phyloP scores from a whole-genome alignment of 2,888 invertebrate species.

The Colletes collaris region DNA sequence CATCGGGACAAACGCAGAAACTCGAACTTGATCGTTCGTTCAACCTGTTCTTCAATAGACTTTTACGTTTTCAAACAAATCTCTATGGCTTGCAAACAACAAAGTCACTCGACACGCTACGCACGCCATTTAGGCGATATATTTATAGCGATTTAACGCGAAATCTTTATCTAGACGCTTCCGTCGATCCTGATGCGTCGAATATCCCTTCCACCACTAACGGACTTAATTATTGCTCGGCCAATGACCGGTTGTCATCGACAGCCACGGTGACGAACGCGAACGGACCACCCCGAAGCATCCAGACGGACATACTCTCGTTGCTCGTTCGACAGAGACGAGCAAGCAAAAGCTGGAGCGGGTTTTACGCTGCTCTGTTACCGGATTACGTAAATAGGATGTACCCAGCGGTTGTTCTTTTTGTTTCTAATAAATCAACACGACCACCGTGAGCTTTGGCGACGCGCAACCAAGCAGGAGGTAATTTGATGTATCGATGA shows the following conservation, averaged over 20 bases:
- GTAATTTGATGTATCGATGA: slow-evolving; percentile 37
- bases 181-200: too few relatives aligned
- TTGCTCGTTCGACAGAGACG: neutral
- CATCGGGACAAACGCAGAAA: too few relatives aligned
- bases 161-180: too few relatives aligned
- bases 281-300: slow-evolving; percentile 64
- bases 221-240: slow-evolving; percentile 63
- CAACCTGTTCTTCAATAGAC: too few relatives aligned
- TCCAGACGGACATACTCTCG: neutral
- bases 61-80: too few relatives aligned
- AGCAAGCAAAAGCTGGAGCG: slow-evolving; percentile 28
- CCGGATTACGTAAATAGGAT: slow-evolving; percentile 37
- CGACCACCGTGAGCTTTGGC: slow-evolving; percentile 22
- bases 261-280: slow-evolving; percentile 60
- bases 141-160: too few relatives aligned
- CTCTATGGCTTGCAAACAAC: too few relatives aligned
- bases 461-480: slow-evolving; percentile 15
- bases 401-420: neutral
- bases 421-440: slow-evolving; percentile 29
- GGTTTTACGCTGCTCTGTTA: slow-evolving; percentile 17
- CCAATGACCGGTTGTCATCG: slow-evolving; percentile 71
- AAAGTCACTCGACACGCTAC: too few relatives aligned
- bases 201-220: too few relatives aligned
- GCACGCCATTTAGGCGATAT: too few relatives aligned
- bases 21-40: too few relatives aligned